phyloP scores from a whole-genome alignment of 2,797 vertebrate species.

The Masticophis lateralis region DNA sequence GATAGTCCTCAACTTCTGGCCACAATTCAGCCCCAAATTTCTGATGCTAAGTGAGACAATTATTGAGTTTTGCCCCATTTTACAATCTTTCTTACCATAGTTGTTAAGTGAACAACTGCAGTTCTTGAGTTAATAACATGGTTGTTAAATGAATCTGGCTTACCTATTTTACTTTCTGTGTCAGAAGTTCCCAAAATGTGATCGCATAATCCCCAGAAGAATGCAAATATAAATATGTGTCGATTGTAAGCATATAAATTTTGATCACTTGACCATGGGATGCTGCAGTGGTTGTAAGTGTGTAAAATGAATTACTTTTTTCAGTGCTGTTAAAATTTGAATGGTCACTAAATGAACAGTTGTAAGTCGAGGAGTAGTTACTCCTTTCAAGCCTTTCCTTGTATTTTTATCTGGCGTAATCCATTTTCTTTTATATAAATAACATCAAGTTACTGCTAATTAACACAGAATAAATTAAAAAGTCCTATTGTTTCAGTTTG shows the following conservation, averaged over 20 bases:
- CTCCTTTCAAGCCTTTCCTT: constrained; percentile 13
- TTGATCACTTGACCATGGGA: not conserved
- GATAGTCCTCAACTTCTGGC: not conserved
- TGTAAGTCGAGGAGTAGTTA: not conserved
- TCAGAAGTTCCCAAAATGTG: not conserved
- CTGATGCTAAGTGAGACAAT: not conserved
- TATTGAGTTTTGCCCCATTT: not conserved
- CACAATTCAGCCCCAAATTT: not conserved
- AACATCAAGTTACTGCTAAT: constrained; percentile 8
- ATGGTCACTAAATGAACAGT: not conserved
- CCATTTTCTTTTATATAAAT: constrained; percentile 38
- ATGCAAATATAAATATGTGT: not conserved
- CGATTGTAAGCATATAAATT: not conserved
- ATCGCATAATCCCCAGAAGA: not conserved
- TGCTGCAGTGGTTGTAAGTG: not conserved
- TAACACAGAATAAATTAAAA: not conserved
- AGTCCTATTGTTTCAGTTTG: not conserved
- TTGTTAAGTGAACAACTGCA: not conserved
- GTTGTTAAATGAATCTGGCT: not conserved
- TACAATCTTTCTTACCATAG: not conserved
- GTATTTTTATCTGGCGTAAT: constrained; percentile 1
- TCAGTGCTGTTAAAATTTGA: not conserved
- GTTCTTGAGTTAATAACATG: not conserved
- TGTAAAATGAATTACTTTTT: not conserved
- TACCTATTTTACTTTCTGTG: not conserved